phyloP scores from a whole-genome alignment of 2,113 vertebrate genomes.

The Macaca fascicularis region T2T-MFA8v1.1 NC_088377.1:58131001-58131500 shows the following conservation, averaged over 20 bases:
- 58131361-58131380: background rate
- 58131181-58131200: constrained; percentile 41
- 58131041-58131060: constrained; percentile 55
- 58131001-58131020: constrained; percentile 66
- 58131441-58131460: constrained; percentile 75
- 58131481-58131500: too few relatives aligned
- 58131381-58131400: constrained; percentile 45
- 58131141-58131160: constrained; percentile 25
- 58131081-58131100: constrained; percentile 50
- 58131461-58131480: constrained; percentile 45
- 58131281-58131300: background rate
- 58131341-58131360: background rate
- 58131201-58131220: background rate
- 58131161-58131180: background rate
- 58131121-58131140: constrained; percentile 11
- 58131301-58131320: background rate
- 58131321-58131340: background rate
- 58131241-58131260: background rate
- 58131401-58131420: constrained; percentile 54
- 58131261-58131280: constrained; percentile 23
- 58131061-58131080: background rate
- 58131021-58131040: constrained; percentile 66
- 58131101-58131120: constrained; percentile 55
- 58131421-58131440: constrained; percentile 69
- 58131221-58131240: background rate